Evolutionary conservation across 2,797 vertebrate genomes (phyloP).

Genomic region (Phoxinus dragarum): DNA sequence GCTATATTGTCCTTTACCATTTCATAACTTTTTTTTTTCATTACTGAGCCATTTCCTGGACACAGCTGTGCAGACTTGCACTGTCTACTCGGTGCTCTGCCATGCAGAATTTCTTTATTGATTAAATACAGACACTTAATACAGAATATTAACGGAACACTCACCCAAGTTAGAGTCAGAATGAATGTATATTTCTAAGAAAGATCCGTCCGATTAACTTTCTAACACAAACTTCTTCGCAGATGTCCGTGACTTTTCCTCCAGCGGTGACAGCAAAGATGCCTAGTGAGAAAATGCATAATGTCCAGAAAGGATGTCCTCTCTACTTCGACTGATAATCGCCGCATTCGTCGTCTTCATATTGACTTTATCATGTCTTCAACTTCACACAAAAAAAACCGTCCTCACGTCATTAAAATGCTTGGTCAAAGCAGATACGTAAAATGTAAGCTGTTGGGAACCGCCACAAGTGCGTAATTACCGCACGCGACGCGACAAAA

Average conservation of each 20-base stretch:
- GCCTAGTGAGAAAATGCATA: not conserved
- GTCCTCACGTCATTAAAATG: not conserved
- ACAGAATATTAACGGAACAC: constrained; percentile 21
- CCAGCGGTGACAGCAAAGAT: constrained; percentile 41
- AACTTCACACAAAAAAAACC: constrained; percentile 22
- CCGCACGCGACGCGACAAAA: constrained; percentile 18
- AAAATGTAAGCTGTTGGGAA: not conserved
- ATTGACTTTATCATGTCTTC: constrained; percentile 24
- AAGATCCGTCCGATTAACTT: constrained; percentile 34
- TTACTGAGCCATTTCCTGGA: constrained; percentile 50
- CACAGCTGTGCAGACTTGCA: constrained; percentile 21
- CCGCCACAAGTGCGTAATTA: constrained; percentile 46
- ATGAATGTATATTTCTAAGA: not conserved
- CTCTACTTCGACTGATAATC: constrained; percentile 60
- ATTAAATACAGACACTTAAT: not conserved
- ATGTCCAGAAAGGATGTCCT: constrained; percentile 30
- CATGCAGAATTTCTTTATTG: not conserved
- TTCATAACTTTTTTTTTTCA: not conserved
- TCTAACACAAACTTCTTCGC: constrained; percentile 28
- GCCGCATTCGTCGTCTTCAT: constrained; percentile 75
- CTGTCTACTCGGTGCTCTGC: not conserved
- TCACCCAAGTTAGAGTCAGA: constrained; percentile 49
- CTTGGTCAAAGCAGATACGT: not conserved
- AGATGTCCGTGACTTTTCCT: constrained; percentile 45
- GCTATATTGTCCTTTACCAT: not conserved